phyloP scores from a whole-genome alignment of 1,140 invertebrate species.

The Polypedilum pembai region DNA sequence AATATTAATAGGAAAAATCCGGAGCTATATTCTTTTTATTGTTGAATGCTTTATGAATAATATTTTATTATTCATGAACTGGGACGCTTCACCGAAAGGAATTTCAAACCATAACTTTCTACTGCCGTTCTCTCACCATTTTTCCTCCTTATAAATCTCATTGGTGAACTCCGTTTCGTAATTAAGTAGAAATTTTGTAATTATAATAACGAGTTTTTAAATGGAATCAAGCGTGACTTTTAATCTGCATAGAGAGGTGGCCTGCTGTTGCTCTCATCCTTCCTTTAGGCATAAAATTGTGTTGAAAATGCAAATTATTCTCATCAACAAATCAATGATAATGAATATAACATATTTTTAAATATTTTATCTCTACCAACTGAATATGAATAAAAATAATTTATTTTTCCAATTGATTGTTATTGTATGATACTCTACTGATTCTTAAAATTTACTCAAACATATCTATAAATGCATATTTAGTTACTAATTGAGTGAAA shows the following conservation, averaged over 20 bases:
- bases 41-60: conserved; percentile 28
- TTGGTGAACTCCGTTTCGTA: background rate
- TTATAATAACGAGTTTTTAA: conserved; percentile 19
- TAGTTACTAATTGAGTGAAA: too few species aligned
- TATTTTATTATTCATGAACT: conserved; percentile 29
- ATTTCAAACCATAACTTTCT: conserved; percentile 8
- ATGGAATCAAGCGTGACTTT: conserved; percentile 5
- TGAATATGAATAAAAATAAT: too few species aligned
- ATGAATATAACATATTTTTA: too few species aligned
- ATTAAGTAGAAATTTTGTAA: conserved; percentile 19
- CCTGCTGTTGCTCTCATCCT: too few species aligned
- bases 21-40: conserved; percentile 25
- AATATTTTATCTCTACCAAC: too few species aligned
- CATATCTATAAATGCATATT: too few species aligned
- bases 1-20: conserved; percentile 15
- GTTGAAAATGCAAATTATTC: too few species aligned
- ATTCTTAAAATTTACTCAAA: too few species aligned
- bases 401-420: too few species aligned
- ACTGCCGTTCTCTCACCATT: background rate
- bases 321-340: too few species aligned
- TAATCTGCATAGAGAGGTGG: background rate
- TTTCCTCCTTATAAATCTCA: background rate
- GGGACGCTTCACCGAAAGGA: conserved; percentile 14
- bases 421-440: too few species aligned
- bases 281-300: too few species aligned